Percentiles rank a stretch among this genome's conserved stretches.
Conservation (phyloP, 2,888 invertebrate genomes). For the Minunthozetes semirufus region DNA sequence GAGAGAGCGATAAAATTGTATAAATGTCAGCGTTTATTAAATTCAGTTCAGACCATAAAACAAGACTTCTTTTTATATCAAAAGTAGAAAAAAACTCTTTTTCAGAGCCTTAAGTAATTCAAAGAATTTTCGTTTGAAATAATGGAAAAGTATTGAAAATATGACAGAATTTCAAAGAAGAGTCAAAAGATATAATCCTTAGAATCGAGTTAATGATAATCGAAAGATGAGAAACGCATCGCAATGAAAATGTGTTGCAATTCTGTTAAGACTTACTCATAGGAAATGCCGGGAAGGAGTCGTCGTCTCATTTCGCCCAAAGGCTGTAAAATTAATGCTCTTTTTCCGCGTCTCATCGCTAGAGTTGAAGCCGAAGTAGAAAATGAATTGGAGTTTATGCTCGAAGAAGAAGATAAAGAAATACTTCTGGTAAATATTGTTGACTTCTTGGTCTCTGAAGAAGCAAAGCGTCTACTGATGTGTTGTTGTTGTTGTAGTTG, state of each 20-base stretch:
- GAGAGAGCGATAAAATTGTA: too few relatives aligned
- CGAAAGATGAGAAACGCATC: neutral
- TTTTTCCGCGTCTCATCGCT: conserved; percentile 30
- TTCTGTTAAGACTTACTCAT: conserved; percentile 33
- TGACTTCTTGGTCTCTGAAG: neutral
- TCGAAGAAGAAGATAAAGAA: conserved; percentile 13
- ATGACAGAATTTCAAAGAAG: too few relatives aligned
- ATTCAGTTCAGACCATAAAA: too few relatives aligned
- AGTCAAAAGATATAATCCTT: neutral
- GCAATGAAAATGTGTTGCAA: neutral
- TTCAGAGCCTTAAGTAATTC: too few relatives aligned
- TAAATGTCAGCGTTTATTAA: too few relatives aligned
- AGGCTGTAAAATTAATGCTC: conserved; percentile 28
- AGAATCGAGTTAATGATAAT: neutral
- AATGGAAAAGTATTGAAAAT: too few relatives aligned
- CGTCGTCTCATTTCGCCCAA: conserved; percentile 27
- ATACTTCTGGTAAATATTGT: conserved; percentile 5
- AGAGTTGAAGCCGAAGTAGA: conserved; percentile 9
- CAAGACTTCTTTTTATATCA: too few relatives aligned
- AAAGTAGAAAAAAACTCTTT: too few relatives aligned
- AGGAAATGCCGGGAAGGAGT: conserved; percentile 29
- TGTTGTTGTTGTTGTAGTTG: neutral
- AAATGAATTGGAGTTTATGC: neutral
- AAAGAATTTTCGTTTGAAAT: too few relatives aligned
- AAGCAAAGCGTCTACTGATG: neutral